Evolutionary conservation across 2,888 invertebrate genomes (phyloP).

Genomic region (Cheilosia grossa): DNA sequence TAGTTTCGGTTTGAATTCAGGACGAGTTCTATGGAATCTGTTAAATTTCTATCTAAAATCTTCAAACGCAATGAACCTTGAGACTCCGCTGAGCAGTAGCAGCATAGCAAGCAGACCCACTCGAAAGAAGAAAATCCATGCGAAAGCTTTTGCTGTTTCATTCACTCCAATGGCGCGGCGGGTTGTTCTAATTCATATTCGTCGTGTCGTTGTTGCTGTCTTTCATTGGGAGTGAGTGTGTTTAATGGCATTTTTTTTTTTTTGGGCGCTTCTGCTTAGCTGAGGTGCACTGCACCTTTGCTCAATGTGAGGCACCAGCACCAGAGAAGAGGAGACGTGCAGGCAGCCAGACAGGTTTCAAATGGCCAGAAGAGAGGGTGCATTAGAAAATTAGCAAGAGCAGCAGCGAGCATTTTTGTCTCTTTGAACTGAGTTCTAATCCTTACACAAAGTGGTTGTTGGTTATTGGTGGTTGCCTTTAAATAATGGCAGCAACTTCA

Average conservation of each 20-base stretch:
- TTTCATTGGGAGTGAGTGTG: conserved; percentile 45
- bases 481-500: conserved; percentile 23
- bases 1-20: conserved; percentile 6
- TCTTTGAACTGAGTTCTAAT: conserved; percentile 26
- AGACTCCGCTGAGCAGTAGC: conserved; percentile 59
- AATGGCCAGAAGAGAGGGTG: conserved; percentile 28
- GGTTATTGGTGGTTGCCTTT: conserved; percentile 25
- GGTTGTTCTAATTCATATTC: conserved; percentile 57
- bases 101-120: conserved; percentile 34
- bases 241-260: conserved; percentile 23
- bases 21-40: not conserved
- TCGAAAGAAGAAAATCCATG: conserved; percentile 53
- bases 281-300: conserved; percentile 56
- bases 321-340: conserved; percentile 3
- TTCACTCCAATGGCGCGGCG: conserved; percentile 44
- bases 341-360: conserved; percentile 67
- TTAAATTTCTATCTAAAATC: conserved; percentile 29
- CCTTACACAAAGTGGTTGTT: conserved; percentile 32
- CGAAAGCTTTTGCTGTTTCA: conserved; percentile 46
- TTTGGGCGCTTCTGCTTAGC: conserved; percentile 45
- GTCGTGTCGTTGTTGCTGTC: conserved; percentile 46
- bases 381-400: conserved; percentile 48
- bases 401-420: conserved; percentile 24
- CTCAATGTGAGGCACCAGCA: conserved; percentile 12
- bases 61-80: conserved; percentile 68